phyloP scores from a whole-genome alignment of 2,113 vertebrate species.

The Lepidothrix coronata region DNA sequence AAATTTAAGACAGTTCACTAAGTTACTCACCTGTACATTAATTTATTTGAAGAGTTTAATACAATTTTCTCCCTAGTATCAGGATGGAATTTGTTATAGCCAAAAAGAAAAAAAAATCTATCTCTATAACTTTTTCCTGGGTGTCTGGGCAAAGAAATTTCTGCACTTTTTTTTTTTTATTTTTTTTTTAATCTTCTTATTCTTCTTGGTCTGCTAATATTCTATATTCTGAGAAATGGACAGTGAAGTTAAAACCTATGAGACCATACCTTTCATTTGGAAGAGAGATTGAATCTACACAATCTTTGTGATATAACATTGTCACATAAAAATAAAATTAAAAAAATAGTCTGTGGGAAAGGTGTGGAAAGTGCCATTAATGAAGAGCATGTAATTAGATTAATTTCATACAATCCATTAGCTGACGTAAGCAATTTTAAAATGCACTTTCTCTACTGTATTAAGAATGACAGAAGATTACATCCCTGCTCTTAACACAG shows the following conservation, averaged over 20 bases:
- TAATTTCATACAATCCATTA: background rate
- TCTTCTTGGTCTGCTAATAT: background rate
- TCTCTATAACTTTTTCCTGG: background rate
- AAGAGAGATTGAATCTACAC: background rate
- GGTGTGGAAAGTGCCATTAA: background rate
- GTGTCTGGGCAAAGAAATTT: background rate
- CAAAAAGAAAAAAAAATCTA: background rate
- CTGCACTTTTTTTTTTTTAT: background rate
- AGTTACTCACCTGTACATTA: background rate
- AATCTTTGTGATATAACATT: background rate
- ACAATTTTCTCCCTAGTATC: background rate
- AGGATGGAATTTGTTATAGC: background rate
- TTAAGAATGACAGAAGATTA: background rate
- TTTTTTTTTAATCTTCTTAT: background rate
- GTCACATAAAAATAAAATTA: background rate
- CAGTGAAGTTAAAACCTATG: background rate
- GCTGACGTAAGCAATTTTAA: background rate
- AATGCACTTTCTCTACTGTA: background rate
- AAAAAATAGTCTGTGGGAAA: background rate
- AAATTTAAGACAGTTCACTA: background rate
- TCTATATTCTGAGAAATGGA: background rate
- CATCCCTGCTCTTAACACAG: background rate
- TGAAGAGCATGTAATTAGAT: background rate
- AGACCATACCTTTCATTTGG: background rate
- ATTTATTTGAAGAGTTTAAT: background rate